Conservation (phyloP, 2,797 vertebrate species). For the Gambusia yucatana region DNA sequence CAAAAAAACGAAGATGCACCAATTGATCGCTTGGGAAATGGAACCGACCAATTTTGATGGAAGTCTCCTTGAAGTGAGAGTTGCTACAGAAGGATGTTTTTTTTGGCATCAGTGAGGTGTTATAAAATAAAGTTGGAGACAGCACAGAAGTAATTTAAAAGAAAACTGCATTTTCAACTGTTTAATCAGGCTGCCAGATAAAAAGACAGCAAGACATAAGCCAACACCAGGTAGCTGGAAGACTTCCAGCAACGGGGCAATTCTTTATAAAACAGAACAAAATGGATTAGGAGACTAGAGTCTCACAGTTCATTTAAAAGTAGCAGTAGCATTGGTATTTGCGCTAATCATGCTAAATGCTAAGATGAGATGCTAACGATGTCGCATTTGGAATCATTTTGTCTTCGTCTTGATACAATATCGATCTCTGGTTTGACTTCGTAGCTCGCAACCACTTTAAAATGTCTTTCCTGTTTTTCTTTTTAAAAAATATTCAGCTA, state of each 20-base stretch:
- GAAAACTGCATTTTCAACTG: neutral
- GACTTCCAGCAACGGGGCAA: neutral
- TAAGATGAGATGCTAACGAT: neutral
- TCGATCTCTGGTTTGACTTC: neutral
- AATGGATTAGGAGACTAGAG: neutral
- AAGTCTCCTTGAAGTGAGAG: neutral
- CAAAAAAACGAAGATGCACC: neutral
- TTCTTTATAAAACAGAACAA: neutral
- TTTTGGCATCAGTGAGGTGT: neutral
- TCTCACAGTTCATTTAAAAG: neutral
- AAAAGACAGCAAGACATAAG: neutral
- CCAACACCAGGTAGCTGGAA: neutral
- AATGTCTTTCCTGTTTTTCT: neutral
- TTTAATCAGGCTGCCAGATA: neutral
- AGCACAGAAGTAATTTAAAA: neutral
- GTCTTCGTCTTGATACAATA: neutral
- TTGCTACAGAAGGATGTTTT: neutral
- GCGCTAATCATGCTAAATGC: neutral
- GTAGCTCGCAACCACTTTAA: neutral
- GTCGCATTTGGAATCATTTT: neutral
- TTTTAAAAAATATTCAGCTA: neutral
- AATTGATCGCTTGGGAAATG: neutral
- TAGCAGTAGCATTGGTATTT: neutral
- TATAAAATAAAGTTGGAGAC: neutral
- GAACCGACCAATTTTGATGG: neutral